Conservation (phyloP, 2,113 vertebrate genomes). For the Planiliza haematocheilus region DNA sequence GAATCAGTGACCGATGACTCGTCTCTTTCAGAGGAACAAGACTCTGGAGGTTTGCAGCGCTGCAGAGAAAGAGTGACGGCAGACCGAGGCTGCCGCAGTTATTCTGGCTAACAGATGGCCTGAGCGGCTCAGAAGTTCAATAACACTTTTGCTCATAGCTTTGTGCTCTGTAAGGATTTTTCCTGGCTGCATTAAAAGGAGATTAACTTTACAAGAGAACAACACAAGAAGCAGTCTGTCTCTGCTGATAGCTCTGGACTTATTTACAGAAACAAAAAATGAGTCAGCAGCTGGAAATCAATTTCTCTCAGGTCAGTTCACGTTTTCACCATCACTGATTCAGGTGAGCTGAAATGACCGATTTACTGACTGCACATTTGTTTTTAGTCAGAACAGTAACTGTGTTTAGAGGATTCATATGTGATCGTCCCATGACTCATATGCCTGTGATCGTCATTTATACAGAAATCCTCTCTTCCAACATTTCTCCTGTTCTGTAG, state of each 20-base stretch:
- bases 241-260: neutral
- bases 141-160: constrained; percentile 20
- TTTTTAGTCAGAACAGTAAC: too few relatives aligned
- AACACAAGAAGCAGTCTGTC: constrained; percentile 11
- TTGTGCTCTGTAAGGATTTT: constrained; percentile 8
- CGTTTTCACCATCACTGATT: too few relatives aligned
- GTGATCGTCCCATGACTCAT: too few relatives aligned
- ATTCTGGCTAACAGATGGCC: constrained; percentile 39
- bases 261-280: constrained; percentile 19
- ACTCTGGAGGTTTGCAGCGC: constrained; percentile 1
- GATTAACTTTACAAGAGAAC: constrained; percentile 37
- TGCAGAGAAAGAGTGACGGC: too few relatives aligned
- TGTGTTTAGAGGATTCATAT: too few relatives aligned
- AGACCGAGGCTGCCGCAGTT: too few relatives aligned
- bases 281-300: neutral
- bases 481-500: too few relatives aligned
- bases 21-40: constrained; percentile 13
- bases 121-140: constrained; percentile 20
- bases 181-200: constrained; percentile 23
- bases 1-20: neutral
- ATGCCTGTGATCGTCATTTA: too few relatives aligned
- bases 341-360: too few relatives aligned
- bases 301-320: neutral
- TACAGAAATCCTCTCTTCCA: too few relatives aligned
- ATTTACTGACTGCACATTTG: too few relatives aligned